A percentile compares a stretch with the other conserved stretches of the same genome.
Evolutionary conservation across 1,140 invertebrate genomes (phyloP).

Genomic region (Yoshiicerus persimilis): DNA sequence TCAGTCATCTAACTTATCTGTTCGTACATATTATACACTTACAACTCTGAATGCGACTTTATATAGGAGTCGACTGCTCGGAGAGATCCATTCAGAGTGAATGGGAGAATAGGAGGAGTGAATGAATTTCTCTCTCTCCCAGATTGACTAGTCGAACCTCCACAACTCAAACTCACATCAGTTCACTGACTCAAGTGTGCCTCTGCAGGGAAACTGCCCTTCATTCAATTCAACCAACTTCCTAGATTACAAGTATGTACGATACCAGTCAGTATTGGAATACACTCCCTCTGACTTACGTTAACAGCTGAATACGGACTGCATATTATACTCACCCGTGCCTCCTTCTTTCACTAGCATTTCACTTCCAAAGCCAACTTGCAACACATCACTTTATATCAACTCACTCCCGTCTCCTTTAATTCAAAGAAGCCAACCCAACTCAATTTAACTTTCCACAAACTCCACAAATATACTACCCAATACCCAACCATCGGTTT

Average conservation of each 20-base stretch:
- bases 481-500: too few species aligned
- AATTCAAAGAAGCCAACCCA: not conserved
- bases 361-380: not conserved
- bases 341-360: not conserved
- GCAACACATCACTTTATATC: not conserved
- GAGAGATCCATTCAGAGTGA: not conserved
- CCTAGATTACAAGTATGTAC: not conserved
- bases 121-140: not conserved
- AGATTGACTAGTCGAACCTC: too few species aligned
- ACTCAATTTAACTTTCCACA: not conserved
- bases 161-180: not conserved
- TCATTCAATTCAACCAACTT: not conserved
- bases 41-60: not conserved
- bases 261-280: not conserved
- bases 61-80: not conserved
- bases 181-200: not conserved
- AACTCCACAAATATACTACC: not conserved
- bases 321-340: not conserved
- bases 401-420: not conserved
- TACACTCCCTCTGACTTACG: not conserved
- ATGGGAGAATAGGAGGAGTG: not conserved
- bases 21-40: not conserved
- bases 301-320: not conserved
- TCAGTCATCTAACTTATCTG: conserved; percentile 7
- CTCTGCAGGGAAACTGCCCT: not conserved